Conservation (phyloP, 2,888 invertebrate species). For the Drosophila birchii region DNA sequence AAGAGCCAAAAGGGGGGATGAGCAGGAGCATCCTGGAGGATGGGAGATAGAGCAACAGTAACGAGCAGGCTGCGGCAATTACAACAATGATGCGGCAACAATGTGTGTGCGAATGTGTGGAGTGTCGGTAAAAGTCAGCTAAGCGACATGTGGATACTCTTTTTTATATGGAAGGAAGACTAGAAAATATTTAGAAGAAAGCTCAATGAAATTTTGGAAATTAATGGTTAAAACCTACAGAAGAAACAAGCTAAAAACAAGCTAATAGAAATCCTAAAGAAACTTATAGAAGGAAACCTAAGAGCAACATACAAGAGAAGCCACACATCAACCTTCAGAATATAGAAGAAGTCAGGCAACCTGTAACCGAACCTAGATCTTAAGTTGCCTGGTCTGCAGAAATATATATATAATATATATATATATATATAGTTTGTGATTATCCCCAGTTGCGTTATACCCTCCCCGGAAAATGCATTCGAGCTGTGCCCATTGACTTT, state of each 20-base stretch:
- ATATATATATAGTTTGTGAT: constrained; percentile 57
- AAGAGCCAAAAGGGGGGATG: constrained; percentile 54
- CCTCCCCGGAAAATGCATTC: constrained; percentile 43
- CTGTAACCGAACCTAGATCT: constrained; percentile 1
- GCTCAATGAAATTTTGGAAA: not conserved
- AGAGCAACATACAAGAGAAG: not conserved
- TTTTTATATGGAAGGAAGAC: not conserved
- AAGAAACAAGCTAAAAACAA: not conserved
- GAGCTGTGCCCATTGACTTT: constrained; percentile 41
- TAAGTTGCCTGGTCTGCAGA: not conserved
- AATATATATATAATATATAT: constrained; percentile 9
- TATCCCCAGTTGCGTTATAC: constrained; percentile 46
- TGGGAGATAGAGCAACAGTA: constrained; percentile 35
- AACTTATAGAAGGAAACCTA: not conserved
- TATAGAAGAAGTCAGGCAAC: not conserved
- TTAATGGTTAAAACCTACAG: not conserved
- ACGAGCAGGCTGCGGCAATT: constrained; percentile 63
- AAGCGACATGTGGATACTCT: constrained; percentile 12
- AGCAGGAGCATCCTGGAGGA: constrained; percentile 25
- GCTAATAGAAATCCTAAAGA: not conserved
- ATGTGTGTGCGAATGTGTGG: constrained; percentile 42
- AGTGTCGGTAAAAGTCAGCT: not conserved
- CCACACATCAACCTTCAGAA: too few relatives aligned
- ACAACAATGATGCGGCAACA: constrained; percentile 77
- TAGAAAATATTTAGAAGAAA: not conserved